Percentiles rank a stretch among this genome's conserved stretches.
phyloP scores from a whole-genome alignment of 2,888 invertebrate genomes.

The Thymelicus lineola region DNA sequence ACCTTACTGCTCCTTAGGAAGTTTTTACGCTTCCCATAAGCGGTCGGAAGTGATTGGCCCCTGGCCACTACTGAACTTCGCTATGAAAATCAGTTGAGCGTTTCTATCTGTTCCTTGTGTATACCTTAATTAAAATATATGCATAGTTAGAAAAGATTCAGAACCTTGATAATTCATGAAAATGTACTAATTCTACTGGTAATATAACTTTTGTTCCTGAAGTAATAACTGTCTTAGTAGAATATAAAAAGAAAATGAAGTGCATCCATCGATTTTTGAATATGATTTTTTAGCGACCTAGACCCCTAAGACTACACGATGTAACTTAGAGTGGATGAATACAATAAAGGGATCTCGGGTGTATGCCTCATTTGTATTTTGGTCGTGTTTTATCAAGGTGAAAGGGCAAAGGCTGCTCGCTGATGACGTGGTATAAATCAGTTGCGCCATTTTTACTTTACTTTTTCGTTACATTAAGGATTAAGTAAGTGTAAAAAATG shows the following conservation, averaged over 20 bases:
- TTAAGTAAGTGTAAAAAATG: background rate
- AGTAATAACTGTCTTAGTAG: no score
- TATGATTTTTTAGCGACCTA: constrained; percentile 12
- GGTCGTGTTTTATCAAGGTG: constrained; percentile 22
- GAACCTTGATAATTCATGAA: no score
- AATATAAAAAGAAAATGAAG: background rate
- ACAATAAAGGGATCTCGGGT: constrained; percentile 13
- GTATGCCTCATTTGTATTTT: constrained; percentile 20
- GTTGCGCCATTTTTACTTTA: background rate
- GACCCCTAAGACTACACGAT: background rate
- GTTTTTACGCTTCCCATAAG: no score
- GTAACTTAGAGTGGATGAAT: background rate
- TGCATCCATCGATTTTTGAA: constrained; percentile 8
- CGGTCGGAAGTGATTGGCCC: no score
- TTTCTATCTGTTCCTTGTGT: no score
- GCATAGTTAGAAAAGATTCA: no score
- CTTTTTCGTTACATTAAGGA: background rate
- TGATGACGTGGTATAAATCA: constrained; percentile 31
- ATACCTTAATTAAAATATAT: no score
- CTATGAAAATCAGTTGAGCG: no score
- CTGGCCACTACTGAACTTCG: no score
- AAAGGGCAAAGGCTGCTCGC: constrained; percentile 37
- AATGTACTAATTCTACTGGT: no score
- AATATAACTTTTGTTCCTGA: no score
- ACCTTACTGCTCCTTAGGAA: no score